Percentiles rank a stretch among this genome's conserved stretches.
Conservation (phyloP, 1,140 invertebrate genomes). For the Lasioglossum baleicum region DNA sequence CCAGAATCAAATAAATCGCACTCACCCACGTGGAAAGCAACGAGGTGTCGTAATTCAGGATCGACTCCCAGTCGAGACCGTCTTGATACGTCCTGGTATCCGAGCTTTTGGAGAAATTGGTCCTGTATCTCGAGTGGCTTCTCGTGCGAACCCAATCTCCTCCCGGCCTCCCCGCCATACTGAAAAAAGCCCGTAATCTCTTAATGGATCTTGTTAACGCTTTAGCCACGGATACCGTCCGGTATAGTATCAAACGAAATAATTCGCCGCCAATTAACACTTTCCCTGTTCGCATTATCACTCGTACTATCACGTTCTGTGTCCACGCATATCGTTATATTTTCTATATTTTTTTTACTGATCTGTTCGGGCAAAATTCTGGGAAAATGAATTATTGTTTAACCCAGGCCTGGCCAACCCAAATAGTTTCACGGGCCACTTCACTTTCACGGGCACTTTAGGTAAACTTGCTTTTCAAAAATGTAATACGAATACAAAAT, state of each 20-base stretch:
- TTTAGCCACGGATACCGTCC: background rate
- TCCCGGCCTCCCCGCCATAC: conserved; percentile 81
- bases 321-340: too few relatives aligned
- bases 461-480: too few relatives aligned
- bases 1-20: conserved; percentile 32
- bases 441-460: too few relatives aligned
- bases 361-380: too few relatives aligned
- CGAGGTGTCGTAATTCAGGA: conserved; percentile 82
- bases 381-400: too few relatives aligned
- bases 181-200: conserved; percentile 63
- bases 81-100: conserved; percentile 82
- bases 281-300: too few relatives aligned
- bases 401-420: too few relatives aligned
- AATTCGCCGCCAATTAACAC: too few relatives aligned
- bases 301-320: too few relatives aligned
- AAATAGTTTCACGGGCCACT: too few relatives aligned
- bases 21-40: conserved; percentile 82
- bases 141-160: conserved; percentile 81
- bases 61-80: conserved; percentile 83
- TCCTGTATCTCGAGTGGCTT: conserved; percentile 83
- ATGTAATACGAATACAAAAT: too few relatives aligned
- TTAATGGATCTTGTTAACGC: conserved; percentile 36
- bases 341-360: too few relatives aligned
- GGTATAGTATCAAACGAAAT: background rate
- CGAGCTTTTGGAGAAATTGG: conserved; percentile 82